Percentiles rank a stretch among this genome's conserved stretches.
Conservation (phyloP, 2,888 invertebrate species). For the Epistrophe eligans region DNA sequence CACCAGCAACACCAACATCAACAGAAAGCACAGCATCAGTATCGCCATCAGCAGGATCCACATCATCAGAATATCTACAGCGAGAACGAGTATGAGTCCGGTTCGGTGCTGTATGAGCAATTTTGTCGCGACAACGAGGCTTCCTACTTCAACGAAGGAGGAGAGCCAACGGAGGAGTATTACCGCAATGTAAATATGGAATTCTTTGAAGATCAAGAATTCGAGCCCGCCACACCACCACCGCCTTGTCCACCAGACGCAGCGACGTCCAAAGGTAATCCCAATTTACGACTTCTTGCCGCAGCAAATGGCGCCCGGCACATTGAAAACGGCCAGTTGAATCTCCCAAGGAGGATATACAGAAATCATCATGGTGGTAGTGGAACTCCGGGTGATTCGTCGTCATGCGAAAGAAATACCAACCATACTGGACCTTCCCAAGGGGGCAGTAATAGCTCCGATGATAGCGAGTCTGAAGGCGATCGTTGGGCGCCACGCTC, state of each 20-base stretch:
- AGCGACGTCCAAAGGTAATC: constrained; percentile 71
- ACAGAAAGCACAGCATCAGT: constrained; percentile 53
- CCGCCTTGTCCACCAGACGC: constrained; percentile 77
- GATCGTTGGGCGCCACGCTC: constrained; percentile 78
- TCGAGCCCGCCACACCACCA: constrained; percentile 78
- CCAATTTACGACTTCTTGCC: constrained; percentile 67
- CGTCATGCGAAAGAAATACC: constrained; percentile 67
- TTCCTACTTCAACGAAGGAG: constrained; percentile 78
- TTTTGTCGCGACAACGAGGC: constrained; percentile 78
- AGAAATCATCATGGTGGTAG: constrained; percentile 57
- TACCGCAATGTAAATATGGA: constrained; percentile 79
- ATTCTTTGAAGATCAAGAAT: constrained; percentile 78
- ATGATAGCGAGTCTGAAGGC: constrained; percentile 78
- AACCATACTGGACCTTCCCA: constrained; percentile 55
- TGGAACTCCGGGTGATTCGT: constrained; percentile 60
- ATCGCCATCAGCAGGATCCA: constrained; percentile 63
- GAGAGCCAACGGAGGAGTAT: constrained; percentile 79
- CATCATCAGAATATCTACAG: constrained; percentile 73
- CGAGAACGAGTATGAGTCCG: constrained; percentile 79
- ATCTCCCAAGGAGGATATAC: constrained; percentile 66
- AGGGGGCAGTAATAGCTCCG: constrained; percentile 77
- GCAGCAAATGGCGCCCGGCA: constrained; percentile 70
- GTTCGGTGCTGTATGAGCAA: constrained; percentile 79
- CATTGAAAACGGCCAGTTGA: constrained; percentile 53
- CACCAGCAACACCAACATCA: constrained; percentile 41